Percentiles rank a stretch among this genome's conserved stretches.
Evolutionary conservation across 2,888 invertebrate species (phyloP).

Genomic region (Tethea ocularis): DNA sequence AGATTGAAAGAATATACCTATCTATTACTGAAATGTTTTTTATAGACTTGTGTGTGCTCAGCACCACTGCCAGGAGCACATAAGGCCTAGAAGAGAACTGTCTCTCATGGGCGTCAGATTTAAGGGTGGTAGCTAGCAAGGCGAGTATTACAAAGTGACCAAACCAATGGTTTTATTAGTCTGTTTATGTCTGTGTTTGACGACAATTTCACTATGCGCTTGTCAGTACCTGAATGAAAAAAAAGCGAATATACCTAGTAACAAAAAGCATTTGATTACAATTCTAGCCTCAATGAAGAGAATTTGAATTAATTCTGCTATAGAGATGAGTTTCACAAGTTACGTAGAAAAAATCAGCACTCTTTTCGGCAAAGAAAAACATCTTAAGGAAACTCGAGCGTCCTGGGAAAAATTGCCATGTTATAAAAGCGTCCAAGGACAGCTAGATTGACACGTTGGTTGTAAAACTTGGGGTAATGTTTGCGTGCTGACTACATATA

Average conservation of each 20-base stretch:
- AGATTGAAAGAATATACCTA: too few relatives aligned
- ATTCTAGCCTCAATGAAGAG: neutral
- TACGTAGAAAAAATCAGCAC: constrained; percentile 2
- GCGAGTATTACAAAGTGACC: too few relatives aligned
- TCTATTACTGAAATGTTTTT: neutral
- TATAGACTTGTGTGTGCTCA: too few relatives aligned
- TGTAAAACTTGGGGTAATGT: neutral
- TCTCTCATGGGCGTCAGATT: too few relatives aligned
- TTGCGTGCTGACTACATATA: neutral
- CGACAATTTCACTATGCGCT: too few relatives aligned
- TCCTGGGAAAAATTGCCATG: constrained; percentile 7
- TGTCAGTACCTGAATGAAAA: too few relatives aligned
- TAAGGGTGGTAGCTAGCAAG: too few relatives aligned
- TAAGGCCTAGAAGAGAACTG: too few relatives aligned
- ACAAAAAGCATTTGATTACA: neutral
- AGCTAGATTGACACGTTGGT: constrained; percentile 2
- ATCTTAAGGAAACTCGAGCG: constrained; percentile 5
- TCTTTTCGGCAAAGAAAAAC: constrained; percentile 11
- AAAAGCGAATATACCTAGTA: too few relatives aligned
- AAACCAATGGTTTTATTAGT: too few relatives aligned
- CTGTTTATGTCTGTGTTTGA: too few relatives aligned
- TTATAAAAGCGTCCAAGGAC: constrained; percentile 4
- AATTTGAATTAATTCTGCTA: constrained; percentile 4
- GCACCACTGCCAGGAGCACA: too few relatives aligned
- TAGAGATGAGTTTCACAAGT: constrained; percentile 2